Conservation (phyloP, 1,140 invertebrate genomes). For the Drosophila miranda region DNA sequence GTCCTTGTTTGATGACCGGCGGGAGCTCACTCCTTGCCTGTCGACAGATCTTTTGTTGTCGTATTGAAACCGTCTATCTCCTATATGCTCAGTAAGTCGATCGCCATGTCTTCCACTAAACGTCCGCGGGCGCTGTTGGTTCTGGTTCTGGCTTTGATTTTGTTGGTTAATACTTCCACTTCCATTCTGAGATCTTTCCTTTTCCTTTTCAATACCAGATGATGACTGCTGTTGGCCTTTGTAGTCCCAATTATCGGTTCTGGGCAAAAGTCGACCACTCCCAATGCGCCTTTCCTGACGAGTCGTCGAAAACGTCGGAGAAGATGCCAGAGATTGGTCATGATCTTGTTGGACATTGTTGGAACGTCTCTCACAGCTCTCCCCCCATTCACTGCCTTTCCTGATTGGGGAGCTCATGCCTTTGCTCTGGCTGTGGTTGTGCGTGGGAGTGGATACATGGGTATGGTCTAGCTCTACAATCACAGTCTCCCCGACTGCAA, state of each 20-base stretch:
- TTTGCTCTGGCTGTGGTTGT: constrained; percentile 3
- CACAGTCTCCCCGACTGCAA: not conserved
- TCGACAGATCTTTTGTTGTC: constrained; percentile 38
- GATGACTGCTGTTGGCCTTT: constrained; percentile 75
- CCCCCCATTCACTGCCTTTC: constrained; percentile 8
- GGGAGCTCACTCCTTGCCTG: constrained; percentile 17
- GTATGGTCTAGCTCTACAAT: constrained; percentile 1
- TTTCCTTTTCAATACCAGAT: constrained; percentile 39
- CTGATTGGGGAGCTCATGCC: not conserved
- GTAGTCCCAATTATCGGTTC: constrained; percentile 85
- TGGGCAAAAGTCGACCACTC: constrained; percentile 87
- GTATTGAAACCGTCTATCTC: constrained; percentile 32
- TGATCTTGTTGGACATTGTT: constrained; percentile 21
- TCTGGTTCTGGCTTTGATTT: not conserved
- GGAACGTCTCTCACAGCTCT: constrained; percentile 29
- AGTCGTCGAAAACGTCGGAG: constrained; percentile 40
- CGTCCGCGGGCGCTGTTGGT: constrained; percentile 34
- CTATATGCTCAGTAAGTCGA: constrained; percentile 21
- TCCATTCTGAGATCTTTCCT: constrained; percentile 42
- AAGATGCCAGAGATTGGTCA: constrained; percentile 30
- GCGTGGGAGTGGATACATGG: constrained; percentile 14
- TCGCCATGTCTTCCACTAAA: constrained; percentile 28
- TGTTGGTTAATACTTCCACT: constrained; percentile 22
- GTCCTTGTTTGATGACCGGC: constrained; percentile 55
- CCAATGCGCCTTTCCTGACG: constrained; percentile 86